Base-by-base conservation (phyloP, 2,888 invertebrate species). In the Philopedon plagiatum region DNA sequence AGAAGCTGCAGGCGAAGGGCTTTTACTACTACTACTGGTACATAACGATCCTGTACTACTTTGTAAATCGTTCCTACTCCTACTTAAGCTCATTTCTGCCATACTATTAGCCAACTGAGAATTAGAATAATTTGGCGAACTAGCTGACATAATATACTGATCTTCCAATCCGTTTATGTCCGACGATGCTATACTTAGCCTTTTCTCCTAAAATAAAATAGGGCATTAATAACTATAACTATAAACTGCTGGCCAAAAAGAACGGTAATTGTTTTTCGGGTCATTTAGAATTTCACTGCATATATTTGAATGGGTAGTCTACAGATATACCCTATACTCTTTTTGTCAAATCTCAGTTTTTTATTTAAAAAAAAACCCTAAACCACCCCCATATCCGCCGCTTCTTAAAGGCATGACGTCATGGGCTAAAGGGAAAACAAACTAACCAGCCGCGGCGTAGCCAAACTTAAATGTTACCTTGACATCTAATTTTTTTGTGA, bases 1-100 rank as follows among this genome's bases (percentile, higher is more conserved):
- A 21, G 84, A 84, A 60, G 83, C 82, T 7, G 83, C 81, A 2
- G 86, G 85, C 2, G 86, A 86, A 60, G 83, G 83, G 76, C 83
- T 84, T 76, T 85, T 85, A 74, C 84, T 85, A 72, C 84, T 85
- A 72, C 84, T 85, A 56, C 77, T 80, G 7, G 51, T 54, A 54
- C 51, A 32, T 46, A 84, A 81, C 3, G 85, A 85, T 54, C 81
- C 83, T 0, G 81, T 80, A 34, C 82, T 81, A 73, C 83, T 85
- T 51, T 83, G 82, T 13, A 81, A 65, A 3, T 83, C 84, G 72
- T 83, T 84, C 19, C 81, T 82, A 65, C 80, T 83, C 58, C 81
- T 67, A 18, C 78, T 78, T 44, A 51, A 37, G 39, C 29, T 51
- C 62, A 60, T 49, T 39, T 60, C 71, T 3, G 41, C 51, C 56